Conservation (phyloP, 2,113 vertebrate genomes). For the Gopherus evgoodei region DNA sequence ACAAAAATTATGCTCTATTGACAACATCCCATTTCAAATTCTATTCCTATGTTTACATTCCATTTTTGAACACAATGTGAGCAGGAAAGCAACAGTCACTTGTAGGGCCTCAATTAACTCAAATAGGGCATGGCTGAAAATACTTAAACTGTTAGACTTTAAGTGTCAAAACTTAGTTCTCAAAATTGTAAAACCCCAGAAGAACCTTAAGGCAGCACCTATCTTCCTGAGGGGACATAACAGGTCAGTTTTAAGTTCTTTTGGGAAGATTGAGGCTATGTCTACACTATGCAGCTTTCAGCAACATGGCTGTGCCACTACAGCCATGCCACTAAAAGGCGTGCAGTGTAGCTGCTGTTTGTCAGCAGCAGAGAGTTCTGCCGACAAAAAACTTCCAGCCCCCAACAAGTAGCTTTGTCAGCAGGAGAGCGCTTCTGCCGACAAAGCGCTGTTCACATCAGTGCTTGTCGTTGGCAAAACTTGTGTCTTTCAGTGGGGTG, state of each 20-base stretch:
- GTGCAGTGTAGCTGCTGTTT: no score
- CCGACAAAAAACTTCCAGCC: no score
- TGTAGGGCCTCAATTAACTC: background rate
- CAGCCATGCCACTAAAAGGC: no score
- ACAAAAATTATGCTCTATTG: background rate
- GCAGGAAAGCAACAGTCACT: background rate
- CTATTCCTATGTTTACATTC: background rate
- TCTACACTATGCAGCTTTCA: background rate
- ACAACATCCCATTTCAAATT: background rate
- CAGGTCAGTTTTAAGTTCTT: background rate
- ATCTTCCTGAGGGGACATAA: background rate
- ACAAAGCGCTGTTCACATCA: no score
- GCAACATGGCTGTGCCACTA: no score
- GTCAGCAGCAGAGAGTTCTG: no score
- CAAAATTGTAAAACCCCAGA: background rate
- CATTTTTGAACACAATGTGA: background rate
- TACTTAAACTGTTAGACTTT: background rate
- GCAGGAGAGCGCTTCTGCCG: no score
- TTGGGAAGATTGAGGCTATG: background rate
- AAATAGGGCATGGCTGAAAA: background rate
- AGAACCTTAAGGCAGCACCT: background rate
- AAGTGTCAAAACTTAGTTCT: background rate
- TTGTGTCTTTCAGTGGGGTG: no score
- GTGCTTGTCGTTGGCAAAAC: no score
- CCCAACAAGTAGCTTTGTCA: no score